Evolutionary conservation across 2,113 vertebrate species (phyloP).

Genomic region (Litocranius walleri): DNA sequence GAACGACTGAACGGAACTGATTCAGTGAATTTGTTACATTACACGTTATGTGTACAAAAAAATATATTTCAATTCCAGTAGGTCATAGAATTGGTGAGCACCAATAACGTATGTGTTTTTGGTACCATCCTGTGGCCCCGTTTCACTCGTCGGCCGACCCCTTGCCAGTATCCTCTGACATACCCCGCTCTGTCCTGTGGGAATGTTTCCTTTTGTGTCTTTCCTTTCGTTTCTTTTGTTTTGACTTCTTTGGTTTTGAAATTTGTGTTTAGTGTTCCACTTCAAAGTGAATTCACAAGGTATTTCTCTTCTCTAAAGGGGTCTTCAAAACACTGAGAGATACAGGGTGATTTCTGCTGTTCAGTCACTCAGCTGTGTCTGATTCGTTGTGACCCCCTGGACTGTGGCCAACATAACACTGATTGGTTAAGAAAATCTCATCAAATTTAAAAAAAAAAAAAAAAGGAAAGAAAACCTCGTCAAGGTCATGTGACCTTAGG

Average conservation of each 20-base stretch:
- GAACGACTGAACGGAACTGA: too few species aligned
- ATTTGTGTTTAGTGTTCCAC: not conserved
- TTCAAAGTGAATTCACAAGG: accelerated
- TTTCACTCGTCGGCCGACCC: accelerated
- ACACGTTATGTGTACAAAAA: not conserved
- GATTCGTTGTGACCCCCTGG: not conserved
- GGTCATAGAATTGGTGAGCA: too few species aligned
- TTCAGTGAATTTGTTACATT: not conserved
- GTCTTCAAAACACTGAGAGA: accelerated
- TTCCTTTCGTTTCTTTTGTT: not conserved
- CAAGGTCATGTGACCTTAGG: not conserved
- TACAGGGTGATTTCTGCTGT: not conserved
- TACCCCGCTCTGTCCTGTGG: not conserved
- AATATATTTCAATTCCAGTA: not conserved
- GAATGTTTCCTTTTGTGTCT: not conserved
- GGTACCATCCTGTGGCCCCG: not conserved
- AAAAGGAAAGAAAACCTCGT: not conserved
- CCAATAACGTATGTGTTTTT: not conserved
- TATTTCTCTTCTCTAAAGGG: not conserved
- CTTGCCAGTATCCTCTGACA: accelerated
- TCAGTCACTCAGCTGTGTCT: not conserved
- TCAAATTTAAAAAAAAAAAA: not conserved
- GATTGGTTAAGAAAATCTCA: not conserved
- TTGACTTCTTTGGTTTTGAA: not conserved
- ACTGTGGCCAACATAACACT: accelerated